Conservation (phyloP, 2,888 invertebrate species). For the Catocala nupta region DNA sequence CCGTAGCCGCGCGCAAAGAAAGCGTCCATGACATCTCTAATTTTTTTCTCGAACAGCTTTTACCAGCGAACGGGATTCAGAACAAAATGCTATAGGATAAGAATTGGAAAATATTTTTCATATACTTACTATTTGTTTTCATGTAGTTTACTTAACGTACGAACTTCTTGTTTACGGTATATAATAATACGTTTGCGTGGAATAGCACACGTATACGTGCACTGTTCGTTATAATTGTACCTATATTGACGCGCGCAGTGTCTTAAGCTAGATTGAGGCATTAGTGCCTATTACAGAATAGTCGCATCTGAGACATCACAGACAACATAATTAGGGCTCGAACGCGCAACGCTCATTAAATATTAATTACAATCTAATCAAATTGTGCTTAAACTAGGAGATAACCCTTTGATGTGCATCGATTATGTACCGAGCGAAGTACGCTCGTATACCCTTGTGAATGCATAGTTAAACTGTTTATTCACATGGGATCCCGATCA, state of each 20-base stretch:
- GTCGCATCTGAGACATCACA: conserved; percentile 33
- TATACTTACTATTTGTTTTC: conserved; percentile 36
- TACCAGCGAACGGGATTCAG: conserved; percentile 51
- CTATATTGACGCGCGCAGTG: conserved; percentile 5
- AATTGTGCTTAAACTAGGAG: conserved; percentile 63
- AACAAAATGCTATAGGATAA: conserved; percentile 42
- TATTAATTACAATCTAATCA: conserved; percentile 65
- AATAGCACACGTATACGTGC: not conserved
- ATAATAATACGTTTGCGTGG: conserved; percentile 1
- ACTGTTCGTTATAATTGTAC: conserved; percentile 2
- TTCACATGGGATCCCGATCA: no score
- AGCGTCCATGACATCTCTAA: conserved; percentile 72
- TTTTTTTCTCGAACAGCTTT: conserved; percentile 56
- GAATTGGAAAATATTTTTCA: conserved; percentile 43
- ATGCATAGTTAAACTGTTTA: conserved; percentile 9
- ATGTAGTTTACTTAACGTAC: not conserved
- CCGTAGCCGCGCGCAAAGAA: conserved; percentile 76
- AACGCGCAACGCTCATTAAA: conserved; percentile 59
- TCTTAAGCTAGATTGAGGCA: conserved; percentile 22
- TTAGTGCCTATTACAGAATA: conserved; percentile 23
- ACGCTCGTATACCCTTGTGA: not conserved
- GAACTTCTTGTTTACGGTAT: not conserved
- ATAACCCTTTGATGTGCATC: conserved; percentile 60
- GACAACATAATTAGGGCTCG: conserved; percentile 48
- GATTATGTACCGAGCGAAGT: conserved; percentile 6